Conservation (phyloP, 2,888 invertebrate genomes). For the Meta bourneti region DNA sequence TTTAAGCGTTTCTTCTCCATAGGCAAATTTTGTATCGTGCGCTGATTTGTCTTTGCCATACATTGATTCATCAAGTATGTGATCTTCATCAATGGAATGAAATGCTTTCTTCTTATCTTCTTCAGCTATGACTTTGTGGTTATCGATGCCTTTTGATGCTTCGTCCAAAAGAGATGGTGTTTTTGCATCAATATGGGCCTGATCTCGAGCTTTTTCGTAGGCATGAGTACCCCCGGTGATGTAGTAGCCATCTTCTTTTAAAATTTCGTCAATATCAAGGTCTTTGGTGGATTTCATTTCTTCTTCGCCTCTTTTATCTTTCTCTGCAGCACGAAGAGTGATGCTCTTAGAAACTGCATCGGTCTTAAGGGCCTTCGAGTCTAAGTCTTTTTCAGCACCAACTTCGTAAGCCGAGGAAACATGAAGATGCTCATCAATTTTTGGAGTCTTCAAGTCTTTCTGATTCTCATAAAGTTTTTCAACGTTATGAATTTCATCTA, state of each 20-base stretch:
- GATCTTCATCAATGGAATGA: background rate
- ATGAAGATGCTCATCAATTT: background rate
- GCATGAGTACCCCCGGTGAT: constrained; percentile 39
- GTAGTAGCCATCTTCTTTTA: constrained; percentile 29
- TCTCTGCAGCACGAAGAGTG: background rate
- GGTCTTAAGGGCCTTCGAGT: background rate
- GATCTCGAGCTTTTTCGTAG: constrained; percentile 59
- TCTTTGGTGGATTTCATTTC: background rate
- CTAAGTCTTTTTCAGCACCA: background rate
- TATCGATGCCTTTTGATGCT: background rate
- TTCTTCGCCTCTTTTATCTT: constrained; percentile 1
- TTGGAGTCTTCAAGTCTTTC: constrained; percentile 7
- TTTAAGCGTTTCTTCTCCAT: background rate
- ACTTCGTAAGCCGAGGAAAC: background rate
- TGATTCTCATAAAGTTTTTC: constrained; percentile 1
- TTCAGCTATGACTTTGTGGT: background rate
- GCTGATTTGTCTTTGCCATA: background rate
- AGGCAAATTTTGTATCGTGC: background rate
- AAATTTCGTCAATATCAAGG: constrained; percentile 11
- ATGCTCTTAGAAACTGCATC: background rate
- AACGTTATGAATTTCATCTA: background rate
- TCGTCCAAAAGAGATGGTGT: background rate
- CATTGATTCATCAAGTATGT: background rate
- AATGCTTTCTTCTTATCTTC: background rate
- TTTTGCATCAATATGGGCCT: constrained; percentile 52